Evolutionary conservation across 1,140 invertebrate genomes (phyloP).

Genomic region (Drosophila mayri): DNA sequence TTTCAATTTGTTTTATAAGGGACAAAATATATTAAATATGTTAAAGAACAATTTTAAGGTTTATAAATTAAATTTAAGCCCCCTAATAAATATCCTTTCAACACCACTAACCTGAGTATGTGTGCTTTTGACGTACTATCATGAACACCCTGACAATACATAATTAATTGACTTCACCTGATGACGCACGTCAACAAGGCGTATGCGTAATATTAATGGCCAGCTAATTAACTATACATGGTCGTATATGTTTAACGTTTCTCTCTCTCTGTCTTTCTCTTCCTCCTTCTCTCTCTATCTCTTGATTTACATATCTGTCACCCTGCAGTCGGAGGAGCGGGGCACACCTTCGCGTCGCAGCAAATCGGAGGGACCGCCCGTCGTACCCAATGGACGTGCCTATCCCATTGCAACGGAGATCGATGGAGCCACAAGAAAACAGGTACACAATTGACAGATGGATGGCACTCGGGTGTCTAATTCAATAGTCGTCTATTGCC

Average conservation of each 20-base stretch:
- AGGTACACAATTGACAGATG: conserved; percentile 78
- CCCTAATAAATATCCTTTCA: neutral
- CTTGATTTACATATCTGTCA: neutral
- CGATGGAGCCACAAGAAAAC: conserved; percentile 83
- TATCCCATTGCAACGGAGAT: conserved; percentile 84
- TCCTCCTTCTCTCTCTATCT: neutral
- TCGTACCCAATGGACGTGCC: conserved; percentile 86
- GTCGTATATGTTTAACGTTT: conserved; percentile 3
- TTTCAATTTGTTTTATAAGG: too few relatives aligned
- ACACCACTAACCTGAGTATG: conserved; percentile 1
- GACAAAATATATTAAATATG: neutral
- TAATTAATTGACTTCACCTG: conserved; percentile 71
- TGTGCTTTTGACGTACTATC: conserved; percentile 46
- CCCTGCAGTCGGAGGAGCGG: conserved; percentile 87
- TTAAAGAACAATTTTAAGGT: neutral
- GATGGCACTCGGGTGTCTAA: conserved; percentile 31
- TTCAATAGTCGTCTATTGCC: conserved; percentile 31
- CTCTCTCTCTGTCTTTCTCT: neutral
- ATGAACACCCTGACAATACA: conserved; percentile 59
- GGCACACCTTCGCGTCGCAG: conserved; percentile 87
- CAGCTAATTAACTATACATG: conserved; percentile 72
- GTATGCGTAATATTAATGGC: conserved; percentile 76
- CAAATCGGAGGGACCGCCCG: conserved; percentile 89
- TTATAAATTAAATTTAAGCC: neutral
- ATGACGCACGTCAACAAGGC: conserved; percentile 64